phyloP scores from a whole-genome alignment of 1,140 invertebrate genomes.

The Brachionus sp. region DNA sequence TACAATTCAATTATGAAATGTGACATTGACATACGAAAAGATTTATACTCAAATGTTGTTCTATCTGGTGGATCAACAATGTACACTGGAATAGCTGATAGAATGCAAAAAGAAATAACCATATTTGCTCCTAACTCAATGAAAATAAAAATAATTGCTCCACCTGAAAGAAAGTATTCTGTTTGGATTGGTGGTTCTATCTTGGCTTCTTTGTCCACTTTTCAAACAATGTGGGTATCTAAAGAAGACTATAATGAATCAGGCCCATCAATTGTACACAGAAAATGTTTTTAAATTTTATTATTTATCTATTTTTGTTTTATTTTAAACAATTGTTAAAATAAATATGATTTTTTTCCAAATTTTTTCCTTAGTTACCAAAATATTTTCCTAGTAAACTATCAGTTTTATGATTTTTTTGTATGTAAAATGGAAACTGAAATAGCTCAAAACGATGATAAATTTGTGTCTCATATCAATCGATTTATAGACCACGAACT shows the following conservation, averaged over 20 bases:
- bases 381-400: background rate
- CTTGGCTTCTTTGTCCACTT: slow-evolving; percentile 63
- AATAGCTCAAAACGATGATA: background rate
- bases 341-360: background rate
- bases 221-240: slow-evolving; percentile 74
- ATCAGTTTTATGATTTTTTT: background rate
- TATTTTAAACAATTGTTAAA: slow-evolving; percentile 60
- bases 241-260: slow-evolving; percentile 92
- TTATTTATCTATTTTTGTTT: slow-evolving; percentile 62
- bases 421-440: background rate
- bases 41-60: slow-evolving; percentile 61
- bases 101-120: slow-evolving; percentile 63
- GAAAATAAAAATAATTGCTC: slow-evolving; percentile 61
- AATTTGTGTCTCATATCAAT: background rate
- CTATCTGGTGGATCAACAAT: slow-evolving; percentile 63
- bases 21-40: slow-evolving; percentile 60
- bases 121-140: slow-evolving; percentile 60
- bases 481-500: background rate
- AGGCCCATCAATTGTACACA: slow-evolving; percentile 85
- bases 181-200: slow-evolving; percentile 60
- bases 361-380: background rate
- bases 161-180: slow-evolving; percentile 61
- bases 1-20: slow-evolving; percentile 62
- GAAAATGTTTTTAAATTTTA: slow-evolving; percentile 80
- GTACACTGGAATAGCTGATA: slow-evolving; percentile 62